Conservation (phyloP, 2,113 vertebrate genomes). For the Sinocyclocheilus maitianheensis region DNA sequence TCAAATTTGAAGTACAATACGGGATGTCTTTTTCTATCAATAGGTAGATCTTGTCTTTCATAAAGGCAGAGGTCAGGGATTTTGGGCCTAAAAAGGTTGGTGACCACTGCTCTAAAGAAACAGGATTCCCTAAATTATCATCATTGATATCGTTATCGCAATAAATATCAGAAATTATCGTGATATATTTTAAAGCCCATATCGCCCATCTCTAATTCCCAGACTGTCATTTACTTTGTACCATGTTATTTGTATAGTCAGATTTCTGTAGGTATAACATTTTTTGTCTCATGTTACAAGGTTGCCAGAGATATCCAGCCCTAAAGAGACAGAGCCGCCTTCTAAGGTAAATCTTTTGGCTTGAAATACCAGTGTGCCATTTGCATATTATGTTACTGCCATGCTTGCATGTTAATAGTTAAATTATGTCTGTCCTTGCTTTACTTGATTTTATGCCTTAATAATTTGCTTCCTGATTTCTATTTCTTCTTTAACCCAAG, state of each 20-base stretch:
- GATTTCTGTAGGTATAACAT: background rate
- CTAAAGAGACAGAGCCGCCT: conserved; percentile 78
- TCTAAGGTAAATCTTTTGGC: conserved; percentile 80
- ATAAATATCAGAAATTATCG: too few species aligned
- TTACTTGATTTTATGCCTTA: background rate
- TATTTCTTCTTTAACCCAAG: background rate
- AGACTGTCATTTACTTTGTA: too few species aligned
- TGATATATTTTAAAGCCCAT: too few species aligned
- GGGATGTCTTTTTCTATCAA: too few species aligned
- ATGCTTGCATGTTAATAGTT: background rate
- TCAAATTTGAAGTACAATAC: too few species aligned
- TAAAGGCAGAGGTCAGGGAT: too few species aligned
- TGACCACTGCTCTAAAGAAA: too few species aligned
- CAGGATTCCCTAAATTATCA: too few species aligned
- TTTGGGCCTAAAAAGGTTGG: too few species aligned
- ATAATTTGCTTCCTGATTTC: background rate
- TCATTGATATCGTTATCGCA: too few species aligned
- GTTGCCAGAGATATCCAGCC: conserved; percentile 81
- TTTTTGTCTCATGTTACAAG: conserved; percentile 68
- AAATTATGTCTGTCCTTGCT: background rate
- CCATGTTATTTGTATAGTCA: background rate
- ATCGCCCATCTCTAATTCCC: too few species aligned
- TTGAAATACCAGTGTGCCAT: background rate
- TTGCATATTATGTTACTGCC: background rate
- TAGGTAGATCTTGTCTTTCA: too few species aligned